These are phyloP conservation scores for Eonycteris spelaea DNA, from an alignment of 2,113 vertebrate species.

Conservation along the genomic window DNA sequence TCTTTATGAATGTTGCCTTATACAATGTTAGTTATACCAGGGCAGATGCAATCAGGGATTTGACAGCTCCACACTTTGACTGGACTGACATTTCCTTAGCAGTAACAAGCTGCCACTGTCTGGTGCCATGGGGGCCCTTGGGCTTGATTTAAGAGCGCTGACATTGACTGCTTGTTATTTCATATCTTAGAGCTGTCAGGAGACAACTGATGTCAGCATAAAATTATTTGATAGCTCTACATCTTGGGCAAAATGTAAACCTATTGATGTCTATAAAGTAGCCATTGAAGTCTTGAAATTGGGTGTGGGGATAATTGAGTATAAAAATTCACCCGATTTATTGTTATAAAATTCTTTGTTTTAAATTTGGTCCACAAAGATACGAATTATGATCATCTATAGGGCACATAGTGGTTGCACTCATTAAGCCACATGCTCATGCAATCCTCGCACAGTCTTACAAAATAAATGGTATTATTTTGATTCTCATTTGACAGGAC, in stretches of 20 bases:
- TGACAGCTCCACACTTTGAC: constrained; percentile 83
- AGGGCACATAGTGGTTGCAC: not conserved
- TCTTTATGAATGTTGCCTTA: constrained; percentile 74
- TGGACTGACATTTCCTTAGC: constrained; percentile 89
- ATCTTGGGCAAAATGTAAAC: constrained; percentile 75
- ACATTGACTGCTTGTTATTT: constrained; percentile 92
- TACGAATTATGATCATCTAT: not conserved
- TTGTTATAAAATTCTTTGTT: not conserved
- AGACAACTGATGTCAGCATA: constrained; percentile 88
- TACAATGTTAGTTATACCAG: constrained; percentile 71
- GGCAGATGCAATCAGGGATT: constrained; percentile 77
- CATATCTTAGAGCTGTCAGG: constrained; percentile 90
- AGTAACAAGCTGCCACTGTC: constrained; percentile 87
- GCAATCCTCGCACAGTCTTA: not conserved
- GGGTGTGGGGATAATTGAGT: constrained; percentile 7
- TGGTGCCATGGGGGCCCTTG: constrained; percentile 86
- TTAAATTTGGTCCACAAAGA: not conserved
- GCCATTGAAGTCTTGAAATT: constrained; percentile 69
- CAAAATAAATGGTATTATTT: not conserved
- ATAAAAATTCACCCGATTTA: not conserved
- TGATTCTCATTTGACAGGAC: not conserved
- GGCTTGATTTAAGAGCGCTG: constrained; percentile 87
- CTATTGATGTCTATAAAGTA: constrained; percentile 80
- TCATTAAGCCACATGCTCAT: not conserved
- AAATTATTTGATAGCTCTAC: constrained; percentile 85